These are phyloP conservation scores for Beris chalybata DNA, from an alignment of 2,888 invertebrate species.

Conservation along the genomic window DNA sequence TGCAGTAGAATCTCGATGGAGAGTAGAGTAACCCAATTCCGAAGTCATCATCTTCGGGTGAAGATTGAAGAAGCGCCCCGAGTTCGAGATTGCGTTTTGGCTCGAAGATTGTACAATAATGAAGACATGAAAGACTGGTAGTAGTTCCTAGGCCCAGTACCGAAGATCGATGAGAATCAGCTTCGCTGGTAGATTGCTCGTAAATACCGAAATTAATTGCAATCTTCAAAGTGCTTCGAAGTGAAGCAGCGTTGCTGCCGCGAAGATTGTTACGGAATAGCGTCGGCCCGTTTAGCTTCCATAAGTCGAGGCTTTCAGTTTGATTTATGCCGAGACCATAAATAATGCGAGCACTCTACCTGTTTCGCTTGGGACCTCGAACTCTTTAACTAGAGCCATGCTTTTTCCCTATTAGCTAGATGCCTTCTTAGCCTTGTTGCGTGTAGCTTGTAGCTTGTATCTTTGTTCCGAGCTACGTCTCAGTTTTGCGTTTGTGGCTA, in stretches of 20 bases:
- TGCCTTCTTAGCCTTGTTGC: too few species aligned
- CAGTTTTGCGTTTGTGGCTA: too few species aligned
- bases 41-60: too few species aligned
- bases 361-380: too few species aligned
- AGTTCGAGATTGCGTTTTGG: constrained; percentile 26
- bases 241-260: not conserved
- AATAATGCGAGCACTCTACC: constrained; percentile 12
- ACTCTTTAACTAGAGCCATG: too few species aligned
- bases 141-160: not conserved
- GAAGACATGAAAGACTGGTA: constrained; percentile 34
- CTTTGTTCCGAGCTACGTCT: too few species aligned
- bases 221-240: constrained; percentile 27
- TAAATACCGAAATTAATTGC: constrained; percentile 38
- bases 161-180: constrained; percentile 34
- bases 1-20: too few species aligned
- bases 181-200: constrained; percentile 25
- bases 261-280: not conserved
- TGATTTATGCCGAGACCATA: constrained; percentile 26
- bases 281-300: not conserved
- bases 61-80: constrained; percentile 25
- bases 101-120: constrained; percentile 35
- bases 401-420: too few species aligned
- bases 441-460: too few species aligned
- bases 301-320: not conserved
- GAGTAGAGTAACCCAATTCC: too few species aligned